Evolutionary conservation across 2,888 invertebrate genomes (phyloP).

Genomic region (Epinotia bilunana): DNA sequence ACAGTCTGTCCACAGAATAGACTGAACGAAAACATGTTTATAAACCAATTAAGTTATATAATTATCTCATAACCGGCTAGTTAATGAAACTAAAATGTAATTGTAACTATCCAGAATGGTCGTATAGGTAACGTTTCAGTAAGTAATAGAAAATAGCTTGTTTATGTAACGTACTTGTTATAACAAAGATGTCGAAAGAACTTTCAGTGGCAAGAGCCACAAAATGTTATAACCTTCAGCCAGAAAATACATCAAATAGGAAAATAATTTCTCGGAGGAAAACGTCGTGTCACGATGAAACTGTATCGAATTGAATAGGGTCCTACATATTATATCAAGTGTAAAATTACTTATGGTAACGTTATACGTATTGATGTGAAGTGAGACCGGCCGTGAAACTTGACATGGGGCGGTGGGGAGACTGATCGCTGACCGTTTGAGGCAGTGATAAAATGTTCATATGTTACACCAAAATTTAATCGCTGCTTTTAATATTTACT

Average conservation of each 20-base stretch:
- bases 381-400: constrained; percentile 20
- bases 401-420: constrained; percentile 1
- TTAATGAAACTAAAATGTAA: no score
- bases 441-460: neutral
- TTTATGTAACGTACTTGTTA: neutral
- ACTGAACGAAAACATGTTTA: no score
- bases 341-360: constrained; percentile 44
- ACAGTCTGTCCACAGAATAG: no score
- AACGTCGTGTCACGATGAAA: constrained; percentile 39
- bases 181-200: neutral
- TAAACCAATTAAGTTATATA: no score
- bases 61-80: no score
- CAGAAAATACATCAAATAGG: constrained; percentile 26
- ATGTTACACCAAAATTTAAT: neutral
- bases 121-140: no score
- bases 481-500: neutral
- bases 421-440: constrained; percentile 3
- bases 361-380: constrained; percentile 23
- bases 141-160: neutral
- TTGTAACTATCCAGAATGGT: no score
- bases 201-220: constrained; percentile 1
- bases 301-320: constrained; percentile 43
- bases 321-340: constrained; percentile 44
- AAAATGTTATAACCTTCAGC: constrained; percentile 24
- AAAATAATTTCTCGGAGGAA: constrained; percentile 24